These are phyloP conservation scores for Drosophila rellima DNA, from an alignment of 2,888 invertebrate genomes.

Conservation along the genomic window DNA sequence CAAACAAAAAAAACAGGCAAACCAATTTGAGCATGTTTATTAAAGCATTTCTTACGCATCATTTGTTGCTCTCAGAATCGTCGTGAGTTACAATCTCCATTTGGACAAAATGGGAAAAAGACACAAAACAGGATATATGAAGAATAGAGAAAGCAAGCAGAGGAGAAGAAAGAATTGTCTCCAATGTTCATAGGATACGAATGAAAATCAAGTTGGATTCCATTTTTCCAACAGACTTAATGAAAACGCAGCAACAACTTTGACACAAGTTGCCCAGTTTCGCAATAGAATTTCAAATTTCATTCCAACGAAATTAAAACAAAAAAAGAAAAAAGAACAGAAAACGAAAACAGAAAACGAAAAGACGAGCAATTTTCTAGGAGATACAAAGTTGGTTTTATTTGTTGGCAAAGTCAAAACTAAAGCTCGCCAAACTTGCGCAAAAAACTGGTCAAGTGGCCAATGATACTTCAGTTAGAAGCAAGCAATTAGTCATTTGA, in stretches of 20 bases:
- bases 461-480: constrained; percentile 18
- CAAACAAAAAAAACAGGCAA: constrained; percentile 4
- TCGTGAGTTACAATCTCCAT: constrained; percentile 15
- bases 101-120: not conserved
- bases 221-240: constrained; percentile 41
- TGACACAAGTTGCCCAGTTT: constrained; percentile 37
- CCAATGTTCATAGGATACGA: constrained; percentile 10
- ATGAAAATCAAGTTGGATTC: constrained; percentile 45
- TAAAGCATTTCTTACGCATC: constrained; percentile 79
- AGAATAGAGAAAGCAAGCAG: not conserved
- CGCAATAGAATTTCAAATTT: constrained; percentile 34
- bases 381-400: not conserved
- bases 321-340: not conserved
- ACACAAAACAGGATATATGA: constrained; percentile 1
- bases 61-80: constrained; percentile 59
- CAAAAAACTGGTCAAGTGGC: constrained; percentile 17
- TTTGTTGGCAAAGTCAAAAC: constrained; percentile 9
- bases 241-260: constrained; percentile 61
- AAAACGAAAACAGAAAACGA: not conserved
- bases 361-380: not conserved
- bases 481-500: constrained; percentile 29
- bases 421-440: not conserved
- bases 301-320: constrained; percentile 10
- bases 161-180: not conserved
- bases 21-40: constrained; percentile 51